Evolutionary conservation across 1,140 invertebrate genomes (phyloP), one percentile per base, ranked within the genome.

Genomic region (Brachionus angularis): DNA sequence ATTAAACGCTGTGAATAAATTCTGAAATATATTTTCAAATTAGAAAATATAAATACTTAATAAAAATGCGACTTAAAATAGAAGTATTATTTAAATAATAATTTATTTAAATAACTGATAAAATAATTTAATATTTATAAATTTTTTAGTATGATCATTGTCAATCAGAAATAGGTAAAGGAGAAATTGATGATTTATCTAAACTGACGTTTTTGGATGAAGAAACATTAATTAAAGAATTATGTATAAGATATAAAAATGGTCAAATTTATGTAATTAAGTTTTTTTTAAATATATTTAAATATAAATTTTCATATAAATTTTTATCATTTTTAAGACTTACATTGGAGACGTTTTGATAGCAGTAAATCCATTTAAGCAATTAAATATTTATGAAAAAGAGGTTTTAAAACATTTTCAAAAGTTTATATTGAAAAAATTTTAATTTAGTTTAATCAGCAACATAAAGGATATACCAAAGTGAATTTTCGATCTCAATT

Each of bases 311-410:
- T 16, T 10, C 16, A 10, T 50, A 8, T 50, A 5, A 18, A 8
- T 50, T 16, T 50, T 8, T 10, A 7, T 50, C 47, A 50, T 18
- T 50, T 21, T 71, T 5, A 52, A 92, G 77, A 92, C 90, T 0
- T 91, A 91, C 75, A 91, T 92, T 73, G 90, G 90, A 1, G 90
- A 91, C 77, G 91, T 91, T 74, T 78, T 91, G 8, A 83, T 93
- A 10, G 89, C 89, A 16, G 86, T 92, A 0, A 92, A 93, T 83
- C 90, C 90, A 3, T 92, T 91, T 79, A 84, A 85, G 14, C 86
- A 88, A 76, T 80, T 91, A 31, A 87, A 87, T 53, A 86, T 91
- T 16, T 91, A 91, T 76, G 86, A 86, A 1, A 84, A 86, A 55
- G 84, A 86, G 76, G 88, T 89, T 79, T 81, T 80, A 84, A 85